These are phyloP conservation scores for Willowsia nigromaculata DNA, from an alignment of 2,888 invertebrate species.

Conservation along the genomic window DNA sequence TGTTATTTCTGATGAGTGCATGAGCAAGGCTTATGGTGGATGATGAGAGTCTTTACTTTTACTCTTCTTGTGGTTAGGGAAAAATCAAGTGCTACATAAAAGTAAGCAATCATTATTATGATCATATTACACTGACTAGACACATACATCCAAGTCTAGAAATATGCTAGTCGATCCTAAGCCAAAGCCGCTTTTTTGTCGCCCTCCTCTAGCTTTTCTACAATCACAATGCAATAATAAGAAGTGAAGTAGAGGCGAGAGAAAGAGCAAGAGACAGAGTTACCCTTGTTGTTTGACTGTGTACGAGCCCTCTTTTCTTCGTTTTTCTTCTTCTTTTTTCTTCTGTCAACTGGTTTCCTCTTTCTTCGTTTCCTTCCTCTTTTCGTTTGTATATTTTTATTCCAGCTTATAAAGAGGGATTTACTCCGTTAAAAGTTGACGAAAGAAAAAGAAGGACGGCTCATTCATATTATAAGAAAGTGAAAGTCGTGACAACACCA, in stretches of 20 bases:
- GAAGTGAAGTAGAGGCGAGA: background rate
- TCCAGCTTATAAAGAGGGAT: conserved; percentile 56
- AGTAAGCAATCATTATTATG: background rate
- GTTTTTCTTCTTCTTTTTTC: background rate
- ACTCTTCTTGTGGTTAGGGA: background rate
- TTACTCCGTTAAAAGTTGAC: conserved; percentile 46
- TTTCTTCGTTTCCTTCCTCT: conserved; percentile 42
- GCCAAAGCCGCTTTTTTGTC: conserved; percentile 12
- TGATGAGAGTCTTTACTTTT: background rate
- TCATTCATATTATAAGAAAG: conserved; percentile 43
- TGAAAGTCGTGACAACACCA: conserved; percentile 65
- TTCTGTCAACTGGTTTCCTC: conserved; percentile 58
- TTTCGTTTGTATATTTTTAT: conserved; percentile 51
- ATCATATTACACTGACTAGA: background rate
- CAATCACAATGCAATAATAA: conserved; percentile 6
- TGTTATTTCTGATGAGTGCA: conserved; percentile 29
- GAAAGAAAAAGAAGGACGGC: conserved; percentile 18
- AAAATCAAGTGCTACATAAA: background rate
- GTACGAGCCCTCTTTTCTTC: too few relatives aligned
- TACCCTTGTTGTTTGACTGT: conserved; percentile 26
- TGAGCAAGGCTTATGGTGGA: conserved; percentile 1
- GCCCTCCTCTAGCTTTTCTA: conserved; percentile 13
- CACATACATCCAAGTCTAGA: background rate
- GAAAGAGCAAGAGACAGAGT: background rate
- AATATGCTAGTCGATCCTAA: conserved; percentile 16